Base-by-base conservation (phyloP, 2,888 invertebrate genomes). In the Scaeva pyrastri region DNA sequence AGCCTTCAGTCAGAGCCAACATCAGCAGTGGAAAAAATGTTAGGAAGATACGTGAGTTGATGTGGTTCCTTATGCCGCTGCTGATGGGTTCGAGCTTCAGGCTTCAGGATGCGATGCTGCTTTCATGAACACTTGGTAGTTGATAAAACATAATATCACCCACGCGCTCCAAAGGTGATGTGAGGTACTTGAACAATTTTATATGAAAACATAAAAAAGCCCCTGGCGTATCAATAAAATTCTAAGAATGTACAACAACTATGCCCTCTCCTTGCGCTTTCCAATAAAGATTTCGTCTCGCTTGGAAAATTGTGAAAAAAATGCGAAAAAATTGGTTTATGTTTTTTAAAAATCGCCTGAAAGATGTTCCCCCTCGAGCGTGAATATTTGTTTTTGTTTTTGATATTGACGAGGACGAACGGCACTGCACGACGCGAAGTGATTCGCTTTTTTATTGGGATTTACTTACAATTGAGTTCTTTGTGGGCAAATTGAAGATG, bases 81-180 rank as follows among this genome's bases (percentile, higher is more conserved):
- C 39, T 39, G 39, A 39, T 50, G 19, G 48, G 21, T 50, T 14
- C 52, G 21, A 31, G 31, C 31, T 7, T 31, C 31, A 31, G 31
- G 31, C 31, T 31, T 31, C 31, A 31, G 52, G 39, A 39, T 39
- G 60, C 21, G 5, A 7, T 21, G 19, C 39, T 39, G 60, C 31
- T 56, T 52, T 23, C 23, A 23, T 52, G 52, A 52, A 50, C 50
- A 50, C 21, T 52, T 52, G 52, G 52, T 52, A 21, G 23, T 52
- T 26, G 23, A 26, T 52, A 26, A 52, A 26, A 26, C 23, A 52
- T 52, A 11, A 8, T n/a, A 23, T n/a, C 52, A 56, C 56, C 56
- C 31, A 56, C 56, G 31, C n/a, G 2, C 16, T 7, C 5, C 31
- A 36, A 56, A 56, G 56, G 56, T 56, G 56, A 36, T 36, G 11